These are phyloP conservation scores for Phalloptychus januarius DNA, from an alignment of 2,797 vertebrate species.

Conservation along the genomic window DNA sequence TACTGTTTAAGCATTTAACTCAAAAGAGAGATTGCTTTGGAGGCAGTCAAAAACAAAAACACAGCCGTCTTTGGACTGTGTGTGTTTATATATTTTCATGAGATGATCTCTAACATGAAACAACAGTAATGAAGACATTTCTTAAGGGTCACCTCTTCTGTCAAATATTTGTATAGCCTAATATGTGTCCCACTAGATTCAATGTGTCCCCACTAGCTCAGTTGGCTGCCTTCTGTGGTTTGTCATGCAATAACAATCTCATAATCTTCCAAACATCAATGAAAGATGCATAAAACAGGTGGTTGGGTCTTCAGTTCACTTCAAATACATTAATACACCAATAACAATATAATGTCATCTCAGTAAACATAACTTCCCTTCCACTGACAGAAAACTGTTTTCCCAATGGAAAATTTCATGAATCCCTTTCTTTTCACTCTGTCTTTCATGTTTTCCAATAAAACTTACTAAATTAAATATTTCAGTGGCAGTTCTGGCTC, in stretches of 20 bases:
- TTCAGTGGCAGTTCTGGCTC: background rate
- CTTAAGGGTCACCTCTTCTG: background rate
- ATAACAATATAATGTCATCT: background rate
- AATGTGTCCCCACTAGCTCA: background rate
- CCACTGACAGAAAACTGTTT: background rate
- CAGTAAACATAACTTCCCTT: background rate
- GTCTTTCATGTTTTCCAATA: constrained; percentile 1
- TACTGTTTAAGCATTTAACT: background rate
- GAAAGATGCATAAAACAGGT: background rate
- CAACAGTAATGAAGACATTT: background rate
- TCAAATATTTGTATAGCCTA: background rate
- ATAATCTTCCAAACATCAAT: background rate
- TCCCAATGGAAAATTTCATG: background rate
- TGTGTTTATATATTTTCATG: background rate
- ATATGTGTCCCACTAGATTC: background rate
- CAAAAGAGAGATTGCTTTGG: background rate
- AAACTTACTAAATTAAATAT: background rate
- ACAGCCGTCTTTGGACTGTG: background rate
- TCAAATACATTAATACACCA: background rate
- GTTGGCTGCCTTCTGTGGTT: background rate
- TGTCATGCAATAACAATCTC: background rate
- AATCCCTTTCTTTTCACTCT: background rate
- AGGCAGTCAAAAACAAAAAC: background rate
- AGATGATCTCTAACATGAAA: background rate
- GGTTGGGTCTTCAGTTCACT: background rate